Conservation (phyloP, 2,888 invertebrate genomes). For the Yponomeuta sedellus region DNA sequence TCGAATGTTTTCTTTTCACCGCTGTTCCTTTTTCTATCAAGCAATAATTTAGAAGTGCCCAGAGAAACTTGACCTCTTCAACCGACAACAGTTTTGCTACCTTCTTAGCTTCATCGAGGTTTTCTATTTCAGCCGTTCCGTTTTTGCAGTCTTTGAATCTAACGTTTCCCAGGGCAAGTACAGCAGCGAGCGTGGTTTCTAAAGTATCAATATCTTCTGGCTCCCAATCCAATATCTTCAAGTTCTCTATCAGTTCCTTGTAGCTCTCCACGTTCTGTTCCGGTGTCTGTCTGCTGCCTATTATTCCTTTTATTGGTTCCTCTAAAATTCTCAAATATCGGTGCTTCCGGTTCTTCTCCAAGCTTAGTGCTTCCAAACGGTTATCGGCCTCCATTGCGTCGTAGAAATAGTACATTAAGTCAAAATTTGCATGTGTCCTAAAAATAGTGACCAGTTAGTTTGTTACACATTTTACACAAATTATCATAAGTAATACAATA, state of each 20-base stretch:
- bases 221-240: conserved; percentile 82
- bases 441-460: conserved; percentile 29
- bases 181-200: conserved; percentile 83
- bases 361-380: conserved; percentile 79
- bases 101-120: conserved; percentile 81
- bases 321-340: conserved; percentile 83
- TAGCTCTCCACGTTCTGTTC: conserved; percentile 80
- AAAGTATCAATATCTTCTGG: conserved; percentile 83
- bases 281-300: conserved; percentile 80
- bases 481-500: too few species aligned
- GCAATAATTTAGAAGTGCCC: conserved; percentile 92
- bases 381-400: conserved; percentile 86
- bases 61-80: conserved; percentile 88
- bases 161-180: conserved; percentile 87
- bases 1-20: conserved; percentile 80
- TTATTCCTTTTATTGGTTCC: conserved; percentile 71
- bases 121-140: conserved; percentile 83
- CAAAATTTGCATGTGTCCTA: conserved; percentile 92
- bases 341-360: conserved; percentile 83
- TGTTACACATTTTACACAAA: background rate
- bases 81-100: conserved; percentile 85
- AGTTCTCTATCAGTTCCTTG: conserved; percentile 78
- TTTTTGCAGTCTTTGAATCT: conserved; percentile 82
- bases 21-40: conserved; percentile 85
- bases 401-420: conserved; percentile 93